These are phyloP conservation scores for Siniperca knerii DNA, from an alignment of 2,113 vertebrate species.

Conservation along the genomic window DNA sequence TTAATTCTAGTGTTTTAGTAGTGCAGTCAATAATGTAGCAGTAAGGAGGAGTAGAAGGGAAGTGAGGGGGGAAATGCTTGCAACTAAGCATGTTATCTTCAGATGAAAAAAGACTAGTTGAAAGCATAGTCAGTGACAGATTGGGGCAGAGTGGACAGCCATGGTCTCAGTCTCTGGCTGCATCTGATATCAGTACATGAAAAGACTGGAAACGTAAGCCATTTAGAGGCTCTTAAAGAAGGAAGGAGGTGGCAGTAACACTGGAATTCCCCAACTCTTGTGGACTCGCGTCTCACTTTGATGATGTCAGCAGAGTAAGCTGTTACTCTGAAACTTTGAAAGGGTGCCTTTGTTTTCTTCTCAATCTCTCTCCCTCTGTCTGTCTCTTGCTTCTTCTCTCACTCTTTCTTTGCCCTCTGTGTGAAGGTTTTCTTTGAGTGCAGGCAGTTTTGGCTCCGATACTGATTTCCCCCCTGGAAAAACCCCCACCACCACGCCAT, in stretches of 20 bases:
- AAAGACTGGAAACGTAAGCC: slow-evolving; percentile 60
- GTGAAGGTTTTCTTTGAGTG: slow-evolving; percentile 53
- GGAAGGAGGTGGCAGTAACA: slow-evolving; percentile 47
- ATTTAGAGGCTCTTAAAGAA: slow-evolving; percentile 51
- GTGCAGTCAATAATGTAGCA: slow-evolving; percentile 17
- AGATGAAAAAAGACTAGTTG: slow-evolving; percentile 20
- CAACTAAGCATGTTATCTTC: slow-evolving; percentile 16
- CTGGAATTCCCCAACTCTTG: slow-evolving; percentile 65
- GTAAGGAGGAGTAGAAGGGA: slow-evolving; percentile 16
- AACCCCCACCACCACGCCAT: neutral
- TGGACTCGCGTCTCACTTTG: slow-evolving; percentile 72
- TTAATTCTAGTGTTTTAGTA: neutral
- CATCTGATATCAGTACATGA: slow-evolving; percentile 63
- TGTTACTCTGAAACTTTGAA: slow-evolving; percentile 62
- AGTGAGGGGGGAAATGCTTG: neutral
- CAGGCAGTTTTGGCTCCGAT: slow-evolving; percentile 49
- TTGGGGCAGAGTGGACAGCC: slow-evolving; percentile 1
- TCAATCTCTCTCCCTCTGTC: slow-evolving; percentile 30
- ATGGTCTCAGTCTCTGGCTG: slow-evolving; percentile 13
- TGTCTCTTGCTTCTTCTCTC: slow-evolving; percentile 33
- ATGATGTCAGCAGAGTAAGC: slow-evolving; percentile 78
- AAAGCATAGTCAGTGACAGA: slow-evolving; percentile 41
- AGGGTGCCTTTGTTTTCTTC: slow-evolving; percentile 66
- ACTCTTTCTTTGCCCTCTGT: slow-evolving; percentile 38
- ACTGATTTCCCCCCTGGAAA: neutral